Base-by-base conservation (phyloP, 2,113 vertebrate species). In the Rhynchomys soricoides region DNA sequence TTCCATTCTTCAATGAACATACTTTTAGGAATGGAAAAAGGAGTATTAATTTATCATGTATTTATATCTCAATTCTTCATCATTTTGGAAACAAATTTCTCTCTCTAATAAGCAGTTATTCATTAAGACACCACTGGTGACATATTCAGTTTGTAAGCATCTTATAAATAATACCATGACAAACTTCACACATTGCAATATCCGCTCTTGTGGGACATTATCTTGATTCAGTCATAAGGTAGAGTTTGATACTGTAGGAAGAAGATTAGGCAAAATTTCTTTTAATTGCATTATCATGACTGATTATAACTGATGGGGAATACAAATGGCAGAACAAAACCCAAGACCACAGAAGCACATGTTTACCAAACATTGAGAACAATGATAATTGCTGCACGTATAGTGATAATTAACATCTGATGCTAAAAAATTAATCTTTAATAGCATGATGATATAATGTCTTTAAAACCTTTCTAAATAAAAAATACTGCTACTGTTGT, bases 51-150 rank as follows among this genome's bases (percentile, higher is more conserved):
- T 89, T 88, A 75, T 48, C 12, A 48, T 79, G 11, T 7, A 62
- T n/a, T 89, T 95, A 1, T 26, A 85, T 62, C n/a, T 89, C 12
- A 59, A 29, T 89, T 3, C 89, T 89, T 93, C 8, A 34, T 91
- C 79, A 37, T 93, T 93, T 70, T 86, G 2, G 50, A 89, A 96
- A 91, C 7, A 29, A 37, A 75, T 37, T 93, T 91, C 64, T 77
- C 31, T 88, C 34, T 68, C 7, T 55, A 77, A 48, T 66, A 82
- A 94, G 26, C 19, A 77, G n/a, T 78, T 75, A 73, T 15, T 90
- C n/a, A 91, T 24, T 77, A 66, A 73, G 26, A 16, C 26, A 68
- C 2, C 29, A 52, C 11, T 2, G 48, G 7, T 94, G 50, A 91
- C 34, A 73, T 93, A 91, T 62, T 81, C 7, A 50, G 0, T 50